phyloP scores from a whole-genome alignment of 2,113 vertebrate genomes.

The Tupaia chinensis region DNA sequence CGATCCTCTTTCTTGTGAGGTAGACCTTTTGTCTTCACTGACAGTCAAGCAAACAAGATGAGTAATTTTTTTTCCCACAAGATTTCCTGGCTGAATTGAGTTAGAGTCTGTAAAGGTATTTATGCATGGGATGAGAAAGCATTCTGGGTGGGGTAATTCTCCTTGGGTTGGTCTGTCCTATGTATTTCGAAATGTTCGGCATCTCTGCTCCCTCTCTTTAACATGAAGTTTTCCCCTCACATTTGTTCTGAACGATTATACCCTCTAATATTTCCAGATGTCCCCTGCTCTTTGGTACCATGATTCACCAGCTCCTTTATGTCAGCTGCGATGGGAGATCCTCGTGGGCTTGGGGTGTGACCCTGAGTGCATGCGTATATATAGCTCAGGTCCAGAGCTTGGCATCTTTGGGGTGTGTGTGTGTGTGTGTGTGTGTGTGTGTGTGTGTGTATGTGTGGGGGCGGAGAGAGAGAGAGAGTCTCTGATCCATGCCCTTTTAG shows the following conservation, averaged over 20 bases:
- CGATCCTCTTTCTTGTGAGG: not conserved
- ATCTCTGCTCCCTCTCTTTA: too few species aligned
- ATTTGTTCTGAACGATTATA: not conserved
- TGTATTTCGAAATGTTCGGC: not conserved
- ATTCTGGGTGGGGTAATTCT: not conserved
- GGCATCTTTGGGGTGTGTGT: not conserved
- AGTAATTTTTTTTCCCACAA: too few species aligned
- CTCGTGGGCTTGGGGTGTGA: not conserved
- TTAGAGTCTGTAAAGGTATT: not conserved
- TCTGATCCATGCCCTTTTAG: not conserved
- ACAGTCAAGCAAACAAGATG: not conserved
- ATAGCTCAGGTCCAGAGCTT: not conserved
- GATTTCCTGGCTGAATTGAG: not conserved
- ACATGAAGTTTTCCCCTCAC: not conserved
- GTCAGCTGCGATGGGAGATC: not conserved
- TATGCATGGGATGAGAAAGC: not conserved
- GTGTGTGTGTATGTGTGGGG: too few species aligned
- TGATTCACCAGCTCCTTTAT: not conserved
- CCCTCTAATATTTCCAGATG: not conserved
- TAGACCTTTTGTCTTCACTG: not conserved
- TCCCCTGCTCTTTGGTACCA: not conserved
- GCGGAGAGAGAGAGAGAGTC: too few species aligned
- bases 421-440: too few species aligned
- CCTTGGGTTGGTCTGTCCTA: too few species aligned
- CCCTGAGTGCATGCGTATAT: not conserved